Percentiles rank a stretch among this genome's conserved stretches.
Conservation (phyloP, 2,113 vertebrate genomes). For the Bufo gargarizans region DNA sequence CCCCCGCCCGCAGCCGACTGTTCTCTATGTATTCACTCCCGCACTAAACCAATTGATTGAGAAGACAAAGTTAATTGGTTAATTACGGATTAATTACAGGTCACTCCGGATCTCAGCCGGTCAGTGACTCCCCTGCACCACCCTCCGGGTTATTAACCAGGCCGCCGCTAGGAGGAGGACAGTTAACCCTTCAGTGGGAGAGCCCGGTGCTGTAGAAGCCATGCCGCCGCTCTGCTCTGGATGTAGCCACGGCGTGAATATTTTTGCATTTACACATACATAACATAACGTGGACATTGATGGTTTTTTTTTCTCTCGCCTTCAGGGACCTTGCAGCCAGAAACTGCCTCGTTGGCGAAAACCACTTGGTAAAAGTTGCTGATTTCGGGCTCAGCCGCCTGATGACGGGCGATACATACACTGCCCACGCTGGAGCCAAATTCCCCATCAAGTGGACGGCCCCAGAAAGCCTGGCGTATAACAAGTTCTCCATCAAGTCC, state of each 20-base stretch:
- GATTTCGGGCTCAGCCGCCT: slow-evolving; percentile 96
- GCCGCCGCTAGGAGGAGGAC: not conserved
- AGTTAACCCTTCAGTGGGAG: not conserved
- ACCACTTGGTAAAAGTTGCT: slow-evolving; percentile 98
- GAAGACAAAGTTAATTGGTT: slow-evolving; percentile 25
- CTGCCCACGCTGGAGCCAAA: slow-evolving; percentile 93
- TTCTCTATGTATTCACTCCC: too few species aligned
- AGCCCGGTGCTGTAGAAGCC: too few species aligned
- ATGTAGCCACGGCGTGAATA: not conserved
- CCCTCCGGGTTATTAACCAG: not conserved
- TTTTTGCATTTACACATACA: not conserved
- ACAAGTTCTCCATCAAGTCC: slow-evolving; percentile 98
- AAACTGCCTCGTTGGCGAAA: slow-evolving; percentile 98
- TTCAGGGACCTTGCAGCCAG: slow-evolving; percentile 93
- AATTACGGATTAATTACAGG: slow-evolving; percentile 20
- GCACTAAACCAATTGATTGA: not conserved
- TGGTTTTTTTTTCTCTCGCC: not conserved
- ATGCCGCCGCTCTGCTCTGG: too few species aligned
- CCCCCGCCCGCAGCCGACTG: too few species aligned
- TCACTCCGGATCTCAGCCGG: not conserved
- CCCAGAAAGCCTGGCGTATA: slow-evolving; percentile 96
- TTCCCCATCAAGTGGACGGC: slow-evolving; percentile 99
- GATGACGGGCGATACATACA: slow-evolving; percentile 97
- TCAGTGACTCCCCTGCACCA: not conserved
- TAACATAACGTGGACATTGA: too few species aligned